phyloP scores from a whole-genome alignment of 2,888 invertebrate species.

The Drosophila paranaensis region DNA sequence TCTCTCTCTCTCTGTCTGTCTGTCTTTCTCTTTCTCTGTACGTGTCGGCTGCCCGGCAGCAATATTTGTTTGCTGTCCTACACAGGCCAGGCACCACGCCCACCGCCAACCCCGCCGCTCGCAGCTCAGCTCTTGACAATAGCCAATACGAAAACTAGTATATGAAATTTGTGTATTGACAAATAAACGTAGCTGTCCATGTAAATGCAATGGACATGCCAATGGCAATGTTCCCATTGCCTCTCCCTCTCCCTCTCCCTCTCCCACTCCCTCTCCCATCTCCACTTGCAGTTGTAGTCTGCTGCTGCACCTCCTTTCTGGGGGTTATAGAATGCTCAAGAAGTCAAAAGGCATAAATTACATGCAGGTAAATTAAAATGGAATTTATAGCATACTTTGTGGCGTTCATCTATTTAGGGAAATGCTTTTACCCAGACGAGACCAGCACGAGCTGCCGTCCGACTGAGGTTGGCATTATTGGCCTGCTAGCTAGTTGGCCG shows the following conservation, averaged over 20 bases:
- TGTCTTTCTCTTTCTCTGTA: constrained; percentile 2
- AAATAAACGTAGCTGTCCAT: constrained; percentile 77
- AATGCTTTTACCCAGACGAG: constrained; percentile 36
- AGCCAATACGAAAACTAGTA: constrained; percentile 64
- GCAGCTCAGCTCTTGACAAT: constrained; percentile 37
- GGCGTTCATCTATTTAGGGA: constrained; percentile 71
- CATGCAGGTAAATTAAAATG: constrained; percentile 81
- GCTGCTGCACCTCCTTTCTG: constrained; percentile 20
- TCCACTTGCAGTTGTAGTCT: background rate
- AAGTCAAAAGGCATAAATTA: constrained; percentile 82
- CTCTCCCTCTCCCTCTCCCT: background rate
- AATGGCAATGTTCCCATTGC: constrained; percentile 58
- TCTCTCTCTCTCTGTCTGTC: background rate
- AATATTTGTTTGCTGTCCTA: constrained; percentile 74
- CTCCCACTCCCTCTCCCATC: no score
- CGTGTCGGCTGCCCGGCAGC: constrained; percentile 48
- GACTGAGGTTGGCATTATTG: constrained; percentile 33
- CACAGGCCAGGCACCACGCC: constrained; percentile 57
- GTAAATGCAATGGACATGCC: constrained; percentile 78
- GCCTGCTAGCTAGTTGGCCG: background rate
- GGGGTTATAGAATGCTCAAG: constrained; percentile 63
- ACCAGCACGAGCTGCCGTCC: background rate
- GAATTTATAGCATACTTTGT: constrained; percentile 81
- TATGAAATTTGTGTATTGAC: constrained; percentile 81
- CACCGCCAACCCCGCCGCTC: constrained; percentile 20